Evolutionary conservation across 1,140 invertebrate genomes (phyloP).

Genomic region (Bicyclus anynana): DNA sequence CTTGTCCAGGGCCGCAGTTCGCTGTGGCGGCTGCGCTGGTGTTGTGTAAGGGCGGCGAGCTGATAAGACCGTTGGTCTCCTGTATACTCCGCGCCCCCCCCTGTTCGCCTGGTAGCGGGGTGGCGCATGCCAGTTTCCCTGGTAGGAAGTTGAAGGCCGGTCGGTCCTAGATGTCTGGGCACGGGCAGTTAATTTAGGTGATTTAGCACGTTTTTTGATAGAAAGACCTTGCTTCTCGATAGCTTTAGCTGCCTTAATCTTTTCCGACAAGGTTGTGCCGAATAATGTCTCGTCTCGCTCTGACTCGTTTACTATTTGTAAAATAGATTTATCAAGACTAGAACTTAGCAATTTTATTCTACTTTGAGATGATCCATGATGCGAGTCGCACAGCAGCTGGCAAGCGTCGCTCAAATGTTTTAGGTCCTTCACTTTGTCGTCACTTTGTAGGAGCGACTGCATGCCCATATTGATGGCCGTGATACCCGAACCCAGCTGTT

Average conservation of each 20-base stretch:
- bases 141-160: background rate
- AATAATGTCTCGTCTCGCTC: slow-evolving; percentile 30
- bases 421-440: slow-evolving; percentile 16
- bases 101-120: slow-evolving; percentile 28
- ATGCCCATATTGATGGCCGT: slow-evolving; percentile 19
- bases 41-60: slow-evolving; percentile 2
- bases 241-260: slow-evolving; percentile 30
- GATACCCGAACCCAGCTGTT: slow-evolving; percentile 25
- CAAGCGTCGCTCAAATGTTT: slow-evolving; percentile 25
- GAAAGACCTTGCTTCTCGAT: slow-evolving; percentile 20
- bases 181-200: background rate
- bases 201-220: slow-evolving; percentile 20
- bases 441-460: background rate
- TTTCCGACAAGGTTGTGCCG: slow-evolving; percentile 22
- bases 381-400: slow-evolving; percentile 25
- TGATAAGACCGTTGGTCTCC: background rate
- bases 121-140: slow-evolving; percentile 31
- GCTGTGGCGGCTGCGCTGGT: background rate
- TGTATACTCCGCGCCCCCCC: slow-evolving; percentile 25
- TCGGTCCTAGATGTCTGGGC: no score
- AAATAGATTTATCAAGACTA: slow-evolving; percentile 23
- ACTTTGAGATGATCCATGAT: slow-evolving; percentile 13
- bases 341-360: slow-evolving; percentile 27
- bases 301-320: slow-evolving; percentile 10
- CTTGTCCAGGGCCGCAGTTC: slow-evolving; percentile 1